A percentile compares a stretch with the other conserved stretches of the same genome.
These are phyloP conservation scores for Pararge aegeria DNA, from an alignment of 1,140 invertebrate genomes.

Conservation along the genomic window DNA sequence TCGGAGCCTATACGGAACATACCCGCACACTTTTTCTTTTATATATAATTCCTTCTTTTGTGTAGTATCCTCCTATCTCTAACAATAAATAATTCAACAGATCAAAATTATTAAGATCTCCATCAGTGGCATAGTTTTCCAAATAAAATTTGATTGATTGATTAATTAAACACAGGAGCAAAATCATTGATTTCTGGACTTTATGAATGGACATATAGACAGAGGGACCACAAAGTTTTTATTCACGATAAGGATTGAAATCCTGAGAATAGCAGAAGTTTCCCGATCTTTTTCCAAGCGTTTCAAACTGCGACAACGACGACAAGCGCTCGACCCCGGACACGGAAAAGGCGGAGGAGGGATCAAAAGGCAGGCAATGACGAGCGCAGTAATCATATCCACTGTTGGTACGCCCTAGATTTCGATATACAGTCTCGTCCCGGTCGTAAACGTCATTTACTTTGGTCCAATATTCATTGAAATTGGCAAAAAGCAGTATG, in stretches of 20 bases:
- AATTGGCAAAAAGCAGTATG: neutral
- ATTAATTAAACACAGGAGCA: too few species aligned
- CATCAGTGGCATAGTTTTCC: too few species aligned
- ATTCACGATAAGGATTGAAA: neutral
- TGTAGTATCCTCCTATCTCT: too few species aligned
- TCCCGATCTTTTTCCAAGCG: neutral
- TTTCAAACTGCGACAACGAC: neutral
- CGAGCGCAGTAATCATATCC: slow-evolving; percentile 21
- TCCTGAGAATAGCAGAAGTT: too few species aligned
- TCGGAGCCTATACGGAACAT: too few species aligned
- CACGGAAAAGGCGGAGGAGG: slow-evolving; percentile 25
- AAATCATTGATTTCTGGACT: too few species aligned
- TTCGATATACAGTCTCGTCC: neutral
- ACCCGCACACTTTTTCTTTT: too few species aligned
- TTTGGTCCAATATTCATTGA: neutral
- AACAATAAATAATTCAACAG: too few species aligned
- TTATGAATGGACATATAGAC: too few species aligned
- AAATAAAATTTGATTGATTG: too few species aligned
- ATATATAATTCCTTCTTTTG: too few species aligned
- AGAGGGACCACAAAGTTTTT: neutral
- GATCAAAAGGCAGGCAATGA: slow-evolving; percentile 19
- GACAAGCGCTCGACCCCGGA: slow-evolving; percentile 4
- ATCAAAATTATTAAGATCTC: too few species aligned
- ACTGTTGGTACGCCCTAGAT: slow-evolving; percentile 4
- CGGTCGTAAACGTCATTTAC: neutral